Evolutionary conservation across 2,888 invertebrate species (phyloP).

Genomic region (Drosophila atroscutellata): DNA sequence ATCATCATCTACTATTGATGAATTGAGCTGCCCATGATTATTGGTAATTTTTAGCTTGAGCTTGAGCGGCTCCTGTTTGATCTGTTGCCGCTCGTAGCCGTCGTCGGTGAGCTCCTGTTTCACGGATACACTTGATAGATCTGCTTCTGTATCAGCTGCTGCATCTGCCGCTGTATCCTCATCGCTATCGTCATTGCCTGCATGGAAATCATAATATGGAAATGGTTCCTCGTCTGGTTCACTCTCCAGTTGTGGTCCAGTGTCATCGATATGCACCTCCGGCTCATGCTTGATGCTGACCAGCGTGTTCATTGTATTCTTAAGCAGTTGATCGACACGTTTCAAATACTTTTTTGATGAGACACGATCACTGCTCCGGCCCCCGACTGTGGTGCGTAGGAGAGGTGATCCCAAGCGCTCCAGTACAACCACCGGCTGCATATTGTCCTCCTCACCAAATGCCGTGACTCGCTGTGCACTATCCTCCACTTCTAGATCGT

Average conservation of each 20-base stretch:
- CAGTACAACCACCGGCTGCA: constrained; percentile 80
- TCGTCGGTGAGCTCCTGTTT: constrained; percentile 73
- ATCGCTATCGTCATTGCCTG: constrained; percentile 50
- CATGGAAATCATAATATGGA: constrained; percentile 45
- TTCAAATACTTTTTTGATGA: constrained; percentile 82
- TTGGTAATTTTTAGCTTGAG: constrained; percentile 84
- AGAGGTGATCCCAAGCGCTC: constrained; percentile 77
- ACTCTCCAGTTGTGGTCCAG: constrained; percentile 43
- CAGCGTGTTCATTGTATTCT: constrained; percentile 82
- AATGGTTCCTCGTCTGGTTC: constrained; percentile 42
- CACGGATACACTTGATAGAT: constrained; percentile 45
- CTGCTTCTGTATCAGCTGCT: constrained; percentile 14
- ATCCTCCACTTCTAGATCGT: constrained; percentile 68
- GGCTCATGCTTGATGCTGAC: constrained; percentile 84
- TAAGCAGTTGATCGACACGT: constrained; percentile 82
- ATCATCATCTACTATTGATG: constrained; percentile 81
- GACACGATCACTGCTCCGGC: constrained; percentile 69
- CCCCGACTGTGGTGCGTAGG: constrained; percentile 54
- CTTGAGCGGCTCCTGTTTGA: constrained; percentile 67
- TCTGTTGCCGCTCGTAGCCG: constrained; percentile 29
- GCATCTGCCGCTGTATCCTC: constrained; percentile 46
- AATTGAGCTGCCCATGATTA: constrained; percentile 84
- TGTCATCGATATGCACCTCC: constrained; percentile 71
- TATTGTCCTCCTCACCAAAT: constrained; percentile 34
- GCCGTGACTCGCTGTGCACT: constrained; percentile 17